These are phyloP conservation scores for Meghimatium bilineatum DNA, from an alignment of 2,888 invertebrate genomes.

Conservation along the genomic window DNA sequence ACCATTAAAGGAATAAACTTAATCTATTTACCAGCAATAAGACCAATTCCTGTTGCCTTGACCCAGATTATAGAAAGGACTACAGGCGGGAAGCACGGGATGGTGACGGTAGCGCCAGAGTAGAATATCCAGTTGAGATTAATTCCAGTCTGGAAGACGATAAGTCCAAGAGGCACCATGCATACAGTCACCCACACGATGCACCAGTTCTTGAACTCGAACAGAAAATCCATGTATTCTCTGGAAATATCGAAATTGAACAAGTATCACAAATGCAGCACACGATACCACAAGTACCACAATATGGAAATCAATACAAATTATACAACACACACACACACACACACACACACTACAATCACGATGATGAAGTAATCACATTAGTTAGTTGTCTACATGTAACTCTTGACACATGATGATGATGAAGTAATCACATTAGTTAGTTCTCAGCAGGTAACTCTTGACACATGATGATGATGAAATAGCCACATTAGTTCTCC, in stretches of 20 bases:
- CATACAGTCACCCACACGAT: conserved; percentile 72
- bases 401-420: too few relatives aligned
- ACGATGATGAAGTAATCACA: too few relatives aligned
- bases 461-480: too few relatives aligned
- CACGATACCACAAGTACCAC: too few relatives aligned
- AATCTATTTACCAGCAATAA: conserved; percentile 62
- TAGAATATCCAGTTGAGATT: conserved; percentile 76
- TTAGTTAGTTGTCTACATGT: too few relatives aligned
- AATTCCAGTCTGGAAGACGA: conserved; percentile 71
- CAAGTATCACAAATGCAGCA: too few relatives aligned
- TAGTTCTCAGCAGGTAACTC: too few relatives aligned
- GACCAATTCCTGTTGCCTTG: conserved; percentile 69
- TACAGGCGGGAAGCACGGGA: conserved; percentile 73
- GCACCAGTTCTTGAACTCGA: conserved; percentile 74
- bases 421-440: too few relatives aligned
- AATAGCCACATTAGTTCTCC: too few relatives aligned
- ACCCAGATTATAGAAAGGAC: conserved; percentile 72
- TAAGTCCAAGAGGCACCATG: conserved; percentile 72
- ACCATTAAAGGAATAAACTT: background rate
- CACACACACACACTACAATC: too few relatives aligned
- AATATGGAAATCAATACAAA: too few relatives aligned
- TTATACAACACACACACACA: too few relatives aligned
- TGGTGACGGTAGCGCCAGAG: conserved; percentile 74
- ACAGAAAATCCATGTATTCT: conserved; percentile 65
- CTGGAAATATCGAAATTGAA: background rate